phyloP scores from a whole-genome alignment of 92 coral and sea anemone species.

The Parazoanthus swiftii region DNA sequence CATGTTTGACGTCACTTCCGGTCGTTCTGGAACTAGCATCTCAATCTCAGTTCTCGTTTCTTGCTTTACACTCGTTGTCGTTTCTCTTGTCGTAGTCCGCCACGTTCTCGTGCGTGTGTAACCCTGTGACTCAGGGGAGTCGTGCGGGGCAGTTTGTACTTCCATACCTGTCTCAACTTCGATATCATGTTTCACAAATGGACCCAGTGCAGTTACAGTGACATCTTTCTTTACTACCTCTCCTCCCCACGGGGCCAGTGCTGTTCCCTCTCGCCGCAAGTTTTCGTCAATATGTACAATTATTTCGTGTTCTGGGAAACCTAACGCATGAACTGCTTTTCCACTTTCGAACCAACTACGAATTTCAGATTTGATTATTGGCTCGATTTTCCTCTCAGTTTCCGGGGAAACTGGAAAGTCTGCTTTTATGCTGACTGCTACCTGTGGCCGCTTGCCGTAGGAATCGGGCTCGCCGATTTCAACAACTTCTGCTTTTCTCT shows the following conservation, averaged over 20 bases:
- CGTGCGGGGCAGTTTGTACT: conserved; percentile 75
- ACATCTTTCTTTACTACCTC: conserved; percentile 91
- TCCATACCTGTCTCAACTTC: conserved; percentile 93
- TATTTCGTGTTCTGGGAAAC: conserved; percentile 80
- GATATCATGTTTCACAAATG: conserved; percentile 80
- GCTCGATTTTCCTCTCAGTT: conserved; percentile 86
- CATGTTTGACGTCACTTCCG: conserved; percentile 79
- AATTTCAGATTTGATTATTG: conserved; percentile 96
- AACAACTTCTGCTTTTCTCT: conserved; percentile 71
- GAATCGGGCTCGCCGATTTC: conserved; percentile 73
- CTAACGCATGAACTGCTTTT: conserved; percentile 69
- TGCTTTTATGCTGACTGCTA: conserved; percentile 80
- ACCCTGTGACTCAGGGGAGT: conserved; percentile 64
- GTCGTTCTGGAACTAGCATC: conserved; percentile 79
- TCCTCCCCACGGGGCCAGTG: conserved; percentile 80
- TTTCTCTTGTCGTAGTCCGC: conserved; percentile 95
- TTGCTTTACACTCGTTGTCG: conserved; percentile 90
- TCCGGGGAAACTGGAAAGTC: conserved; percentile 79
- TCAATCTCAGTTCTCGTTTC: conserved; percentile 95
- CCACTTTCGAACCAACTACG: conserved; percentile 95
- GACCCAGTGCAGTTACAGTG: conserved; percentile 84
- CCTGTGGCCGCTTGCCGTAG: conserved; percentile 78
- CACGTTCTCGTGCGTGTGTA: conserved; percentile 83
- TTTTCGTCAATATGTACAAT: conserved; percentile 87
- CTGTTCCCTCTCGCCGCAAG: conserved; percentile 75